Evolutionary conservation across 2,113 vertebrate species (phyloP), one percentile per base, ranked within the genome.

Genomic region (Pipra filicauda): DNA sequence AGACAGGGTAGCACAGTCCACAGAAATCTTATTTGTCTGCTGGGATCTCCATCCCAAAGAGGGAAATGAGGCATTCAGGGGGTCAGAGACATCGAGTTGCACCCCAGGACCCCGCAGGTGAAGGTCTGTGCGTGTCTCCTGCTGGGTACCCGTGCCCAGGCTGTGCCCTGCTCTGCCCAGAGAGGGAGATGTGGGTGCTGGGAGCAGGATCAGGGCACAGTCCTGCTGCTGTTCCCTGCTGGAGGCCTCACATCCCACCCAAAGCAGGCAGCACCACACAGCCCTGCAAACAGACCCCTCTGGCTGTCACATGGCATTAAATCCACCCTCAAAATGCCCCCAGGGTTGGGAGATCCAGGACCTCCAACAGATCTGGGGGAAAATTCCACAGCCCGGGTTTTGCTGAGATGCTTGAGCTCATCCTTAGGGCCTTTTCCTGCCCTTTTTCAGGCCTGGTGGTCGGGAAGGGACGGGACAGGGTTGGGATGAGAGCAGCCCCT

Each of bases 391-490:
- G 39, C 8, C 12, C 28, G 3, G 31, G 15, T 26, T 57, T 57
- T n/a, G 44, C 51, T 71, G 72, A 0, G 8, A 20, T 27, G 35
- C 21, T 86, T 13, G 20, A 59, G 6, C 22, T 6, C 55, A 21
- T 33, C 74, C 46, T 61, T 20, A 21, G 14, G 15, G 57, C 2
- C 15, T 66, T 79, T 79, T 22, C 5, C 39, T 44, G n/a, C 12
- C 37, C 4, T 0, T n/a, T 54, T 27, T 67, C 0, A 2, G 30
- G 19, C 1, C 24, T 3, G 2, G 18, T 5, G 46, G 8, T 23
- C 4, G n/a, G 67, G 48, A 39, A 70, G 46, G 46, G 73, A 26
- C 28, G 16, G 22, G 26, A 27, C 15, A 58, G 8, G 48, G 30
- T 21, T 1, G 2, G 55, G 75, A 23, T 0, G 22, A 26, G 39